Evolutionary conservation across 2,888 invertebrate species (phyloP), one percentile per base, ranked within the genome.

Genomic region (Panorpa germanica): DNA sequence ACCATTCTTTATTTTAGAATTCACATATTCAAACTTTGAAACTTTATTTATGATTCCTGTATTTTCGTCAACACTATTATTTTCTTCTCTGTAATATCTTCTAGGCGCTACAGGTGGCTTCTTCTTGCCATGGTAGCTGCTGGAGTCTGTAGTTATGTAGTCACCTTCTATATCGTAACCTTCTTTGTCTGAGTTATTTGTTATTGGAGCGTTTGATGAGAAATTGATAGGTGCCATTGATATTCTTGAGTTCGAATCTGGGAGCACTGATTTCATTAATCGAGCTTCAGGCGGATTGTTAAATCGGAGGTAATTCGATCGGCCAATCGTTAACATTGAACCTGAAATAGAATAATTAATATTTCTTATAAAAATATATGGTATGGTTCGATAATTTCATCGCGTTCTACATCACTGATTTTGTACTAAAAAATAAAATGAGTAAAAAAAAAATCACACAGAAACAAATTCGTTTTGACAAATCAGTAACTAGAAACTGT

Each of bases 231-330:
- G 76, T 15, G 76, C 70, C 74, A 78, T 76, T 26, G 80, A 77
- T 37, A 78, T 73, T 46, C 78, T 51, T 3, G 73, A 68, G 34
- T 78, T 70, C 18, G 52, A 52, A 32, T 50, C 60, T 0, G 80
- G 77, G 37, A 85, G 59, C 4, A 80, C 76, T 1, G 82, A 77
- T 52, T 81, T 82, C 65, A 86, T 77, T 42, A 82, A 64, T 50
- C 76, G 72, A 4, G 86, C 86, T 49, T 88, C 85, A 30, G 78
- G 78, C 1, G 90, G 90, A 52, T 88, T 82, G 55, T 90, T 88
- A 61, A 86, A 90, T 23, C 90, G 74, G 53, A 90, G 71, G 56
- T 83, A 85, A 54, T 83, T 86, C 29, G 88, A 83, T 28, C 85
- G 69, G 16, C 90, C 90, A 41, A 91, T 74, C 29, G 83, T 85